These are phyloP conservation scores for Leptogaster cylindrica DNA, from an alignment of 2,888 invertebrate species.

Conservation along the genomic window DNA sequence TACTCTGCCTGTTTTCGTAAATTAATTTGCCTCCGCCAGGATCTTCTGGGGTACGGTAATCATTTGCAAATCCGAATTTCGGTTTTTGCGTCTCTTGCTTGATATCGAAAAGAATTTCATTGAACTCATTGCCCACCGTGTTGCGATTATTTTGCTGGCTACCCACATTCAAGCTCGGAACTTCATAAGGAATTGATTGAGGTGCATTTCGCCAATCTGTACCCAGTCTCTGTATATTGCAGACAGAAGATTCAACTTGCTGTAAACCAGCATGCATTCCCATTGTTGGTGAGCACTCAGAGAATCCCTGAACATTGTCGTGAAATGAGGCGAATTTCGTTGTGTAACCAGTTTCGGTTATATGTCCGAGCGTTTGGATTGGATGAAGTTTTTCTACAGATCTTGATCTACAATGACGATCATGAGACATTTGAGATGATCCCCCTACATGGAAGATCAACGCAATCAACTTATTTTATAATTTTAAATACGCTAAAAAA, in stretches of 20 bases:
- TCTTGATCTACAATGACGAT: conserved; percentile 46
- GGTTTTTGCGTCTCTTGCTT: conserved; percentile 46
- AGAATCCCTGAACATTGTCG: neutral
- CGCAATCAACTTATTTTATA: neutral
- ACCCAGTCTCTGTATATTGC: neutral
- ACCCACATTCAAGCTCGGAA: neutral
- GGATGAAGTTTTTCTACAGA: conserved; percentile 50
- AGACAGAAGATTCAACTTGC: neutral
- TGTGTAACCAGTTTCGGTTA: conserved; percentile 45
- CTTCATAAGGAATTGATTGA: neutral
- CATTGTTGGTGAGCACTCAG: neutral
- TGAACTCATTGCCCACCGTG: conserved; percentile 13
- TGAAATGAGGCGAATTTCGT: conserved; percentile 14
- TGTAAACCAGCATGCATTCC: neutral
- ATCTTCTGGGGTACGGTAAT: conserved; percentile 44
- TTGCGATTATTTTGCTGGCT: neutral
- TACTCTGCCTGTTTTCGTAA: too few species aligned
- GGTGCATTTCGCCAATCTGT: neutral
- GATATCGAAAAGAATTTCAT: conserved; percentile 45
- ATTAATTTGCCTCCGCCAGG: conserved; percentile 44
- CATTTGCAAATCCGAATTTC: neutral
- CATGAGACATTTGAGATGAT: neutral
- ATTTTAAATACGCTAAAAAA: neutral
- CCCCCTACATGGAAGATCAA: too few species aligned
- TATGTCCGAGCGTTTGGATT: conserved; percentile 48